A percentile compares a stretch with the other conserved stretches of the same genome.
phyloP scores from a whole-genome alignment of 1,140 invertebrate genomes.

The Drosophila obscura region DNA sequence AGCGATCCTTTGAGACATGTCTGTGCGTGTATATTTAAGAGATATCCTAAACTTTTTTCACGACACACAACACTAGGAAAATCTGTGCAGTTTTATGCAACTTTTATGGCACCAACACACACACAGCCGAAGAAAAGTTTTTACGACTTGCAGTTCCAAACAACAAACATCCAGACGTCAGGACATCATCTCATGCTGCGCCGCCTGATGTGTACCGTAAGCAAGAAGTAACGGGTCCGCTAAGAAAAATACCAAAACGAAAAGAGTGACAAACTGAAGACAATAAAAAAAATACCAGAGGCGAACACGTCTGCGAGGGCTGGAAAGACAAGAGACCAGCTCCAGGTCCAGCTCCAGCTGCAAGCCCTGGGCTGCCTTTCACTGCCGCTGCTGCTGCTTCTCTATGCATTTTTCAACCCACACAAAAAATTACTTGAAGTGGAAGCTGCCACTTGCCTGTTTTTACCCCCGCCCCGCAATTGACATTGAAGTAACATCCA shows the following conservation, averaged over 20 bases:
- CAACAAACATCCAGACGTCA: constrained; percentile 41
- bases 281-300: not conserved
- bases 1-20: constrained; percentile 39
- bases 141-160: constrained; percentile 51
- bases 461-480: too few relatives aligned
- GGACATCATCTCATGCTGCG: constrained; percentile 14
- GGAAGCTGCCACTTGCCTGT: too few relatives aligned
- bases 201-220: constrained; percentile 40
- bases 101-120: constrained; percentile 61
- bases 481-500: too few relatives aligned
- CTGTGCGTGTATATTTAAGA: constrained; percentile 21
- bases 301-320: too few relatives aligned
- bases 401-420: too few relatives aligned
- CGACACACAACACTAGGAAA: constrained; percentile 34
- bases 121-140: constrained; percentile 36
- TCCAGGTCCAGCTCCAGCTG: too few relatives aligned
- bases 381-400: too few relatives aligned
- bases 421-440: too few relatives aligned
- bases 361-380: too few relatives aligned
- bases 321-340: too few relatives aligned
- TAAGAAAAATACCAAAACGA: constrained; percentile 41
- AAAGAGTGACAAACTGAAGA: constrained; percentile 29
- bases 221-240: constrained; percentile 27
- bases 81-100: constrained; percentile 78
- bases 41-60: constrained; percentile 50